These are phyloP conservation scores for Corydoras sp. DNA, from an alignment of 2,113 vertebrate genomes.

Conservation along the genomic window DNA sequence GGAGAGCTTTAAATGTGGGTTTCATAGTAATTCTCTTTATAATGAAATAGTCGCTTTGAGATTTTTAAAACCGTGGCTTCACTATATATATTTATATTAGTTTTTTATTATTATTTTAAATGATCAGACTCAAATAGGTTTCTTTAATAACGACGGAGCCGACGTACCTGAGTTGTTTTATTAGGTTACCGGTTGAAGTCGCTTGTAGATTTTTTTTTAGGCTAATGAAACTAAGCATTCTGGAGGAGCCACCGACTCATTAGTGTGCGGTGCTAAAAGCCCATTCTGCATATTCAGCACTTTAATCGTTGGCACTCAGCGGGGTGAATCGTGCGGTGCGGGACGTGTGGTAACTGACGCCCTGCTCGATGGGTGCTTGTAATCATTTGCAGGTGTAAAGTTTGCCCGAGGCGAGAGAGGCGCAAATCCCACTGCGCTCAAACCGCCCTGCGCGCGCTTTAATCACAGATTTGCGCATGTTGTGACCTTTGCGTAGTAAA, in stretches of 20 bases:
- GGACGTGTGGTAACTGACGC: slow-evolving; percentile 47
- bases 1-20: too few species aligned
- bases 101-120: too few species aligned
- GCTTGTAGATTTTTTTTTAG: not conserved
- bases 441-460: not conserved
- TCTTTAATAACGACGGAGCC: too few species aligned
- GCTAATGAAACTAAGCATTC: slow-evolving; percentile 15
- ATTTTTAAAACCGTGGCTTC: too few species aligned
- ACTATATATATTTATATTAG: too few species aligned
- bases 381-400: slow-evolving; percentile 62
- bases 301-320: slow-evolving; percentile 38
- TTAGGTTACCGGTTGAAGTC: not conserved
- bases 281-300: slow-evolving; percentile 41
- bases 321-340: slow-evolving; percentile 15
- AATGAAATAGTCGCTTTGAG: too few species aligned
- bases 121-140: too few species aligned
- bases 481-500: too few species aligned
- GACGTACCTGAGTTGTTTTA: too few species aligned
- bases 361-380: slow-evolving; percentile 51
- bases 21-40: too few species aligned
- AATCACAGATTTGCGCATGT: too few species aligned
- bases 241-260: slow-evolving; percentile 7
- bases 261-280: slow-evolving; percentile 33
- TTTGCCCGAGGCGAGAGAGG: slow-evolving; percentile 20
- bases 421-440: slow-evolving; percentile 1